phyloP scores from a whole-genome alignment of 2,888 invertebrate genomes.

The Amiota minor region DNA sequence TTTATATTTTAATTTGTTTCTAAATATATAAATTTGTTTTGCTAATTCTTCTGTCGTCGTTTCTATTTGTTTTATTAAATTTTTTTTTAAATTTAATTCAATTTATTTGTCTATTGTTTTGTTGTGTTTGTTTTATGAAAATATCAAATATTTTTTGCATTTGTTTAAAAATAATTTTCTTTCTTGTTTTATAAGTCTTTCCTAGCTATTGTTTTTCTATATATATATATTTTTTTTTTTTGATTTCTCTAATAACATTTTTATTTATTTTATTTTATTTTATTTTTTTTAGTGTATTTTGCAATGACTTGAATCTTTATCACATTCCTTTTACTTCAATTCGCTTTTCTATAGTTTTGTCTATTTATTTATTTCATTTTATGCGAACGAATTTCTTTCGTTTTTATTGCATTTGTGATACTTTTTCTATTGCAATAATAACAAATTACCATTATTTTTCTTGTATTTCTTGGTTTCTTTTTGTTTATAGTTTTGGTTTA shows the following conservation, averaged over 20 bases:
- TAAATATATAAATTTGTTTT: no score
- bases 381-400: neutral
- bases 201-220: slow-evolving; percentile 35
- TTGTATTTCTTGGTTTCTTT: neutral
- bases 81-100: neutral
- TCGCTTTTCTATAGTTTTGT: slow-evolving; percentile 21
- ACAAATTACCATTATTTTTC: neutral
- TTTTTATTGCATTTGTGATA: slow-evolving; percentile 2
- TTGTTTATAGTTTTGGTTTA: neutral
- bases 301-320: slow-evolving; percentile 57
- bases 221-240: slow-evolving; percentile 18
- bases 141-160: slow-evolving; percentile 37
- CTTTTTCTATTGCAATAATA: slow-evolving; percentile 15
- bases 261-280: slow-evolving; percentile 19
- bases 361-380: neutral
- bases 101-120: slow-evolving; percentile 28
- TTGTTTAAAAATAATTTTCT: neutral
- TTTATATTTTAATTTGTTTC: neutral
- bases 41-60: no score
- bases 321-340: slow-evolving; percentile 58
- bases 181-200: neutral
- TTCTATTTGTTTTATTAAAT: no score
- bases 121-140: neutral
- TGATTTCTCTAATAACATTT: slow-evolving; percentile 35
- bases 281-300: slow-evolving; percentile 31